phyloP scores from a whole-genome alignment of 2,113 vertebrate genomes.

The Forbesichthys papilliferus region DNA sequence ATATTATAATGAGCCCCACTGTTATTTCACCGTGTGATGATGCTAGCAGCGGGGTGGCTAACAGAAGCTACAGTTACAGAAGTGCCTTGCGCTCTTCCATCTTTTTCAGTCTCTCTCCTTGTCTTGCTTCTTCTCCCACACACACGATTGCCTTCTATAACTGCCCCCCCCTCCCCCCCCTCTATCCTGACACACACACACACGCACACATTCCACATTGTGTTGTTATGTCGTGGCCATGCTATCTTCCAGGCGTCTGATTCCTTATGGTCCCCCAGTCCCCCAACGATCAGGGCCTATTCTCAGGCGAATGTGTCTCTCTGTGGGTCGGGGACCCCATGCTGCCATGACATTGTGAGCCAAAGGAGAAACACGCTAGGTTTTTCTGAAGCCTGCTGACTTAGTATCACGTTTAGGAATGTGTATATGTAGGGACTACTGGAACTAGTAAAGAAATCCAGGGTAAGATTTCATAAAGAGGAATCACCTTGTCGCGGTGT shows the following conservation, averaged over 20 bases:
- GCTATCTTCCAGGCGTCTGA: conserved; percentile 21
- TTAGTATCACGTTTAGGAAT: neutral
- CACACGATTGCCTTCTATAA: neutral
- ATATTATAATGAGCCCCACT: conserved; percentile 48
- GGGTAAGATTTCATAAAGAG: too few relatives aligned
- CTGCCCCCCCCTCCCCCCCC: neutral
- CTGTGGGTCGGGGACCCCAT: conserved; percentile 44
- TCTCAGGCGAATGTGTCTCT: conserved; percentile 30
- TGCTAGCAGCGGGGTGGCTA: conserved; percentile 29
- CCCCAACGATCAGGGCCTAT: conserved; percentile 25
- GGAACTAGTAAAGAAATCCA: too few relatives aligned
- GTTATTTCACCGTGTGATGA: conserved; percentile 56
- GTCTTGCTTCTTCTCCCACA: neutral
- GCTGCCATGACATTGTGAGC: conserved; percentile 27
- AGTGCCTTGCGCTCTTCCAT: conserved; percentile 10
- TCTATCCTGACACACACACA: neutral
- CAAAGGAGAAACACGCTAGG: conserved; percentile 7
- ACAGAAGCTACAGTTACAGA: conserved; percentile 40
- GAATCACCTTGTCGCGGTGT: too few relatives aligned
- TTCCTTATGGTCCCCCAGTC: conserved; percentile 17
- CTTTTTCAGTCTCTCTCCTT: neutral
- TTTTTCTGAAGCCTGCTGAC: neutral
- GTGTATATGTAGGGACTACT: neutral
- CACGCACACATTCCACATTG: neutral
- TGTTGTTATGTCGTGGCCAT: conserved; percentile 1